Percentiles rank a stretch among this genome's conserved stretches.
Evolutionary conservation across 2,888 invertebrate genomes (phyloP).

Genomic region (Cotesia congregata): DNA sequence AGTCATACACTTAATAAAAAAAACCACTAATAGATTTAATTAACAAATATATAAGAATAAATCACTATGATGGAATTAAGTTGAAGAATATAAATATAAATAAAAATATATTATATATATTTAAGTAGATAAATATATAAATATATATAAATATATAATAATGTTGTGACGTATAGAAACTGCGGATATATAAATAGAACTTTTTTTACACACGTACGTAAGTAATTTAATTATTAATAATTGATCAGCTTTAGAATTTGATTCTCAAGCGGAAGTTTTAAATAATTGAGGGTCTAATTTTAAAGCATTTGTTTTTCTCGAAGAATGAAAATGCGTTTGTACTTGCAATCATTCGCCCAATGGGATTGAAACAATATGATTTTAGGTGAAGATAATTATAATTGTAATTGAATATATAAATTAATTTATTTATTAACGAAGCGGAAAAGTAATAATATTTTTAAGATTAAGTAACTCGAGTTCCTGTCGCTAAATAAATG

Average conservation of each 20-base stretch:
- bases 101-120: constrained; percentile 40
- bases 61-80: constrained; percentile 48
- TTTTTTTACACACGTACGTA: constrained; percentile 59
- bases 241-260: neutral
- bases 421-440: constrained; percentile 46
- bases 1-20: constrained; percentile 13
- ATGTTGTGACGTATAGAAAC: constrained; percentile 57
- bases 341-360: constrained; percentile 19
- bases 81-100: constrained; percentile 72
- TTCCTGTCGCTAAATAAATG: constrained; percentile 64
- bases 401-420: too few species aligned
- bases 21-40: constrained; percentile 46
- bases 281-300: neutral
- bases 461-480: constrained; percentile 60
- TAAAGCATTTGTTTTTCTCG: neutral
- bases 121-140: constrained; percentile 75
- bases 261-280: neutral
- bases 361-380: constrained; percentile 25
- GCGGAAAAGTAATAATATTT: constrained; percentile 62
- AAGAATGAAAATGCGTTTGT: constrained; percentile 24
- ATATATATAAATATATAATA: constrained; percentile 58
- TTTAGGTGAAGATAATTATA: constrained; percentile 36
- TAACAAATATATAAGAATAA: constrained; percentile 52
- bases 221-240: constrained; percentile 38
- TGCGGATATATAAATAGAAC: constrained; percentile 43